A percentile compares a stretch with the other conserved stretches of the same genome.
Conservation (phyloP, 2,888 invertebrate genomes). For the Molorchus minor region DNA sequence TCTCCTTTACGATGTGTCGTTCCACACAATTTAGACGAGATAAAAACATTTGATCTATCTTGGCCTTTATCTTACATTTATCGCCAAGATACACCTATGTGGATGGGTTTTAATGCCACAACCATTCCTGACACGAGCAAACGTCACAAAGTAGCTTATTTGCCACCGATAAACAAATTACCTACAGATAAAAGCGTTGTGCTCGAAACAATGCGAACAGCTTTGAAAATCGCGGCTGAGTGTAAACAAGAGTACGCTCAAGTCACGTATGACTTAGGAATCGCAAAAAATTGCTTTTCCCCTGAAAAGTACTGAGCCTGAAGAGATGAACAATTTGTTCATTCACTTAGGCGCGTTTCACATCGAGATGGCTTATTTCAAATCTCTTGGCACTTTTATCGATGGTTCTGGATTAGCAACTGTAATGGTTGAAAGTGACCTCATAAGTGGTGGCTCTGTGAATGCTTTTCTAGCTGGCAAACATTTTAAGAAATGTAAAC, state of each 20-base stretch:
- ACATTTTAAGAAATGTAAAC: slow-evolving; percentile 51
- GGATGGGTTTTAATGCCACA: slow-evolving; percentile 50
- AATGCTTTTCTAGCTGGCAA: slow-evolving; percentile 45
- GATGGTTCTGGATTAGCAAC: slow-evolving; percentile 44
- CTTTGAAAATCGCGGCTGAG: slow-evolving; percentile 43
- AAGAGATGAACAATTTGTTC: slow-evolving; percentile 30
- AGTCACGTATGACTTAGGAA: slow-evolving; percentile 53
- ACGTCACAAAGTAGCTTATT: slow-evolving; percentile 44
- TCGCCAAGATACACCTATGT: slow-evolving; percentile 49
- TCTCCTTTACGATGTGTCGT: background rate
- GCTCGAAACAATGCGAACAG: slow-evolving; percentile 43
- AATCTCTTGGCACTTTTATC: slow-evolving; percentile 51
- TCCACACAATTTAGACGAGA: background rate
- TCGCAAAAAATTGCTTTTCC: slow-evolving; percentile 46
- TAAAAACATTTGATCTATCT: slow-evolving; percentile 7
- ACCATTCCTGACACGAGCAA: slow-evolving; percentile 36
- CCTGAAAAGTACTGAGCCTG: slow-evolving; percentile 44
- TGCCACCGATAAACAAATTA: slow-evolving; percentile 50
- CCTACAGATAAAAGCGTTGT: slow-evolving; percentile 48
- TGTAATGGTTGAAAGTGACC: slow-evolving; percentile 41
- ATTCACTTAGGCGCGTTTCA: slow-evolving; percentile 56
- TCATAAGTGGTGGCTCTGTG: slow-evolving; percentile 49
- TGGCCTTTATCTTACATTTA: slow-evolving; percentile 43
- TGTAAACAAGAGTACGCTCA: slow-evolving; percentile 37
- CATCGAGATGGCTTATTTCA: slow-evolving; percentile 51